These are phyloP conservation scores for Protobothrops flavoviridis DNA, from an alignment of 2,113 vertebrate species.

Conservation along the genomic window DNA sequence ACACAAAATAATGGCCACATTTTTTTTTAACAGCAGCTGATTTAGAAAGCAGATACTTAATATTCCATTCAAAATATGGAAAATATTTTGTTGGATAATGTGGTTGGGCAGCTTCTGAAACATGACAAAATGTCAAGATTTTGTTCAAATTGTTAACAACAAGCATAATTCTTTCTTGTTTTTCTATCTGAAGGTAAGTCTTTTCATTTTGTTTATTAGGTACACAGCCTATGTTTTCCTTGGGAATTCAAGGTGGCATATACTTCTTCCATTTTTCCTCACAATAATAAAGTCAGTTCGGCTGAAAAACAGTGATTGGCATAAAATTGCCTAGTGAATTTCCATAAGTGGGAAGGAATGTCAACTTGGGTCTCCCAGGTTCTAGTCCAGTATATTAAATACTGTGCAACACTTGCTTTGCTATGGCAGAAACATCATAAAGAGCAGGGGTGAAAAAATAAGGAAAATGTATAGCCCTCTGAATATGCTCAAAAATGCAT, in stretches of 20 bases:
- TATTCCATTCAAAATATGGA: conserved; percentile 20
- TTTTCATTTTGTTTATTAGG: not conserved
- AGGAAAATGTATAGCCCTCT: not conserved
- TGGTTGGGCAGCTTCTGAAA: not conserved
- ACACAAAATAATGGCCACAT: conserved; percentile 27
- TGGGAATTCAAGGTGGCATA: not conserved
- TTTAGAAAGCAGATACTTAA: conserved; percentile 23
- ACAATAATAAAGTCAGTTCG: not conserved
- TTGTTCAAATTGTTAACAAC: not conserved
- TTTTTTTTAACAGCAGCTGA: conserved; percentile 38
- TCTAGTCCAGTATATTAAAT: not conserved
- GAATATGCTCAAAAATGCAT: not conserved
- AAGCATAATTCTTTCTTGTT: not conserved
- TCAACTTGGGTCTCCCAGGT: not conserved
- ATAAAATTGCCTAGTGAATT: not conserved
- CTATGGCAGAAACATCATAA: not conserved
- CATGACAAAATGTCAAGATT: not conserved
- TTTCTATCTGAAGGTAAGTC: not conserved
- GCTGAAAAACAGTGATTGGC: not conserved
- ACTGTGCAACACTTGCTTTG: not conserved
- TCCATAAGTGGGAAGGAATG: not conserved
- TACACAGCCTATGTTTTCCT: not conserved
- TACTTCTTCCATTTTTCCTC: not conserved
- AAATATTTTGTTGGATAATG: not conserved
- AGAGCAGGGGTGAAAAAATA: not conserved